Evolutionary conservation across 2,113 vertebrate species (phyloP), one percentile per base, ranked within the genome.

Genomic region (Cinclus cinclus): DNA sequence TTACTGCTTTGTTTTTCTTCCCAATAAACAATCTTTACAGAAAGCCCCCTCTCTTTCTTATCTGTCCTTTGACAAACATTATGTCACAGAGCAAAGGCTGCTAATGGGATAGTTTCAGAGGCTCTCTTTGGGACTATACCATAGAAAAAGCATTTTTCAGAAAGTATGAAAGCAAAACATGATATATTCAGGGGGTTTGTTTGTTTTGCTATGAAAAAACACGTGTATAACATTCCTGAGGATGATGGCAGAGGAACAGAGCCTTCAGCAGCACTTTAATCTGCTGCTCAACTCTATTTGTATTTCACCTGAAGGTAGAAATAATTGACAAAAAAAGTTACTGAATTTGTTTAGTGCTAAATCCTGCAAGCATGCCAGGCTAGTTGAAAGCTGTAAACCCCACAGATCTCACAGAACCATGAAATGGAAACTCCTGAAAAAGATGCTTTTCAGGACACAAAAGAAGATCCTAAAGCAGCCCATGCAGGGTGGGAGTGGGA

Each of bases 1-100:
- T 96, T 95, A 94, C 83, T 89, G 95, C 87, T 94, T 90, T 93
- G 69, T 89, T 95, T 92, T 92, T 65, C 89, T 92, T 63, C 73
- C 64, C 76, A 88, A 93, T 93, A 94, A 95, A 86, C 90, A 89
- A 90, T 15, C 76, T 68, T 90, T 65, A 10, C 39, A 83, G 74
- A 87, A 92, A 82, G 30, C 30, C 13, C 33, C 67, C 90, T 69
- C 85, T 73, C 89, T 31, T 80, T 24, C 90, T 95, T 87, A 75
- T 87, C 80, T 92, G 52, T 62, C 74, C 62, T 91, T 31, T 16
- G 58, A 84, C 88, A 93, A 96, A 80, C 42, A 12, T 69, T 42
- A 24, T 37, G 64, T 59, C 86, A 78, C 60, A 70, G 78, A 93
- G 59, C 70, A 94, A 62, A 88, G 55, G 46, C 75, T 94, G 71